Conservation (phyloP, 1,140 invertebrate species). For the Drosophila pandora region DNA sequence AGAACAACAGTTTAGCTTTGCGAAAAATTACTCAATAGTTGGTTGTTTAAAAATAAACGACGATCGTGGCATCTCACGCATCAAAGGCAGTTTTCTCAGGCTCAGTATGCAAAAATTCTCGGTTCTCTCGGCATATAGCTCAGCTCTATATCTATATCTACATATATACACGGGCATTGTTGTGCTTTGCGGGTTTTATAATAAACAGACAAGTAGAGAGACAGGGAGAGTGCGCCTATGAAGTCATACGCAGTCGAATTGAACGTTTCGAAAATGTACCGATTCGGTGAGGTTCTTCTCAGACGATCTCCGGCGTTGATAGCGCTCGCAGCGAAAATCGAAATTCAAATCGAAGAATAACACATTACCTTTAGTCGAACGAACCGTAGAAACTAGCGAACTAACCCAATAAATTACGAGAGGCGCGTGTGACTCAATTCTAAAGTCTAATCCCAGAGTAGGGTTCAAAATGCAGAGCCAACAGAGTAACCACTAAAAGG, state of each 20-base stretch:
- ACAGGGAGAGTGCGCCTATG: constrained; percentile 52
- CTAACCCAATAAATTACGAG: constrained; percentile 54
- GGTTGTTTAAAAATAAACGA: constrained; percentile 73
- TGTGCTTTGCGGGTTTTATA: constrained; percentile 25
- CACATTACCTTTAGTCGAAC: neutral
- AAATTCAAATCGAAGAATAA: constrained; percentile 39
- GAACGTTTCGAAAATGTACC: constrained; percentile 37
- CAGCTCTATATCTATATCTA: constrained; percentile 17
- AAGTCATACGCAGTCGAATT: constrained; percentile 67
- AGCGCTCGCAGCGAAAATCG: constrained; percentile 72
- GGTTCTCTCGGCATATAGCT: constrained; percentile 8
- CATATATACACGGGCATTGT: constrained; percentile 30
- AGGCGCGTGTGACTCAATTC: constrained; percentile 33
- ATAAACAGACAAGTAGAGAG: constrained; percentile 56
- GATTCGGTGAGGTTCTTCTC: constrained; percentile 43
- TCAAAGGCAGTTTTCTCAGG: constrained; percentile 69
- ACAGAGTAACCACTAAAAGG: constrained; percentile 26
- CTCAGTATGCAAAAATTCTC: constrained; percentile 53
- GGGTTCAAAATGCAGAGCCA: constrained; percentile 56
- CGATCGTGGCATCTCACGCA: constrained; percentile 61
- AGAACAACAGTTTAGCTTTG: constrained; percentile 52
- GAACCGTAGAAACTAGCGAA: neutral
- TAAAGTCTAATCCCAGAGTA: constrained; percentile 17
- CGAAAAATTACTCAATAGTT: constrained; percentile 70
- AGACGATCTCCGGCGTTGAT: constrained; percentile 80